Evolutionary conservation across 2,113 vertebrate species (phyloP).

Genomic region (Meleagris gallopavo): DNA sequence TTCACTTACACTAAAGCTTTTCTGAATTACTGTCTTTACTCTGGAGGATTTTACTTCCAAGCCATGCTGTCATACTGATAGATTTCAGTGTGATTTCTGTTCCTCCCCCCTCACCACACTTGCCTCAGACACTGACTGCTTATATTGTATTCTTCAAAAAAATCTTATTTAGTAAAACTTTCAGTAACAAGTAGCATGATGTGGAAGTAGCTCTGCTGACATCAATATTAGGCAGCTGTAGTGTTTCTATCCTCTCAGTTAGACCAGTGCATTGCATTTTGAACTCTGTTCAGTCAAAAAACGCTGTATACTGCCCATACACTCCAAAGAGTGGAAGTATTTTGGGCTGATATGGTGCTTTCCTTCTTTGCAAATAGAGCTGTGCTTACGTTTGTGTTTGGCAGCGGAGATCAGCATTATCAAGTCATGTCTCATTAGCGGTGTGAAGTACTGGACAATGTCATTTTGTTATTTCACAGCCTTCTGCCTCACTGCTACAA

Average conservation of each 20-base stretch:
- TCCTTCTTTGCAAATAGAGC: not conserved
- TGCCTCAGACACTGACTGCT: not conserved
- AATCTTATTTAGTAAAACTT: not conserved
- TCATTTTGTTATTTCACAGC: not conserved
- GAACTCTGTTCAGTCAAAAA: not conserved
- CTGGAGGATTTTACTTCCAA: not conserved
- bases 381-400: slow-evolving; percentile 3
- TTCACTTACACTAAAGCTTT: not conserved
- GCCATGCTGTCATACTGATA: not conserved
- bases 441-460: not conserved
- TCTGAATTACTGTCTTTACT: not conserved
- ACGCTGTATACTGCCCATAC: not conserved
- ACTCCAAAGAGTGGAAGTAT: not conserved
- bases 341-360: not conserved
- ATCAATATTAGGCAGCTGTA: not conserved
- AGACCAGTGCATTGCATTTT: not conserved
- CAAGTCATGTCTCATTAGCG: not conserved
- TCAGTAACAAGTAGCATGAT: not conserved
- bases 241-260: not conserved
- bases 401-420: not conserved
- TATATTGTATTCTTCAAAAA: not conserved
- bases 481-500: not conserved
- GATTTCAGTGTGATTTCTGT: not conserved
- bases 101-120: not conserved
- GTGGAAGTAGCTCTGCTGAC: not conserved